Percentiles rank a stretch among this genome's conserved stretches.
phyloP scores from a whole-genome alignment of 2,113 vertebrate species.

The Rhombomys opimus region DNA sequence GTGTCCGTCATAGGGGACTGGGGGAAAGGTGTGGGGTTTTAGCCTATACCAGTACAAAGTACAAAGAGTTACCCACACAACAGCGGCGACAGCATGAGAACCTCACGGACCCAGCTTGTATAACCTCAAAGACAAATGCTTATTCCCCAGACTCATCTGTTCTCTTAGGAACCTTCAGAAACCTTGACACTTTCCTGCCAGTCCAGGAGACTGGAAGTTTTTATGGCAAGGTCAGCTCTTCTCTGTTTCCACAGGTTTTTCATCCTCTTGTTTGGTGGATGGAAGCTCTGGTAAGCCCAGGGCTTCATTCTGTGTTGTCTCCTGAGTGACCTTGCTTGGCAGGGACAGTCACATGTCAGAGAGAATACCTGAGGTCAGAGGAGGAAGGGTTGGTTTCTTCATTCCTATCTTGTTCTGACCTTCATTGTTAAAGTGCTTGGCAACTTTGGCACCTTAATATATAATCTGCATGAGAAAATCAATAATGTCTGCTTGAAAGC shows the following conservation, averaged over 20 bases:
- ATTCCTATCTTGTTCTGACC: background rate
- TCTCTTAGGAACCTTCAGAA: slow-evolving; percentile 46
- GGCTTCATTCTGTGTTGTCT: background rate
- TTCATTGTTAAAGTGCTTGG: background rate
- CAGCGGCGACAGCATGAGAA: background rate
- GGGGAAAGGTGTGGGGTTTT: background rate
- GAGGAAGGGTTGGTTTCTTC: background rate
- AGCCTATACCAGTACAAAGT: background rate
- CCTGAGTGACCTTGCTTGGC: background rate
- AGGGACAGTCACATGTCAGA: background rate
- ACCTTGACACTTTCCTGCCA: background rate
- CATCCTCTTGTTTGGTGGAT: background rate
- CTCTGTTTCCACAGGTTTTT: background rate
- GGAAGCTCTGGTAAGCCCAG: background rate
- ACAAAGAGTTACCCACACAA: background rate
- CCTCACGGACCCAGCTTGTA: background rate
- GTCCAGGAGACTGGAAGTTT: background rate
- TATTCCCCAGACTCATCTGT: background rate
- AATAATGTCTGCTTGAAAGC: background rate
- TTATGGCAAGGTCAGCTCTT: background rate
- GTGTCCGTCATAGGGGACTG: background rate
- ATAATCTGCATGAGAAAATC: background rate
- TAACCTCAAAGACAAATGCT: background rate
- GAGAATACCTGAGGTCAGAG: slow-evolving; percentile 3
- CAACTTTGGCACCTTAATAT: background rate